Evolutionary conservation across 2,113 vertebrate species (phyloP).

Genomic region (Toxostoma redivivum): DNA sequence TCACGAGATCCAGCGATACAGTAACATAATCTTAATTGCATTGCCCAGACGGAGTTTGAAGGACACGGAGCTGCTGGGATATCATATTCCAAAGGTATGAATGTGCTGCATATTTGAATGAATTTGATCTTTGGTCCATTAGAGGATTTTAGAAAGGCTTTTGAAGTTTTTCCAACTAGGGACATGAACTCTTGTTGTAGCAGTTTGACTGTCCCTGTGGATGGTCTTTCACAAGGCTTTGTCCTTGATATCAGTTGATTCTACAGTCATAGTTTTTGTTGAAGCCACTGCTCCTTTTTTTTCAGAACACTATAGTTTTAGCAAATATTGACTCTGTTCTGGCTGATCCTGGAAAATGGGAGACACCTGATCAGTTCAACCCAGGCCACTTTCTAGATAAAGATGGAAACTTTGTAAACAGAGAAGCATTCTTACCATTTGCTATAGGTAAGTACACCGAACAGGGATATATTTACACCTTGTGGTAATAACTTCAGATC

Average conservation of each 20-base stretch:
- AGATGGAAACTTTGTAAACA: slow-evolving; percentile 48
- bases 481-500: not conserved
- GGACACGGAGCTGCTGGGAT: not conserved
- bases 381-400: slow-evolving; percentile 58
- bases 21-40: not conserved
- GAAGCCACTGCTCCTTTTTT: not conserved
- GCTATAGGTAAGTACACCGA: slow-evolving; percentile 9
- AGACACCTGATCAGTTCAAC: slow-evolving; percentile 56
- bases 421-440: slow-evolving; percentile 62
- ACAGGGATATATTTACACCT: not conserved
- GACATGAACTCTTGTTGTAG: not conserved
- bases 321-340: slow-evolving; percentile 53
- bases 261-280: not conserved
- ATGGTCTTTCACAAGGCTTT: not conserved
- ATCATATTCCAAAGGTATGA: slow-evolving; percentile 44
- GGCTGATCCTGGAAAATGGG: slow-evolving; percentile 45
- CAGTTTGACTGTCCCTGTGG: not conserved
- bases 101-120: not conserved
- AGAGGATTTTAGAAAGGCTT: not conserved
- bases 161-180: not conserved
- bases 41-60: not conserved
- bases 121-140: not conserved
- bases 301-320: slow-evolving; percentile 44
- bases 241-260: not conserved
- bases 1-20: slow-evolving; percentile 31